phyloP scores from a whole-genome alignment of 1,140 invertebrate genomes.

The Calliphora vicina region DNA sequence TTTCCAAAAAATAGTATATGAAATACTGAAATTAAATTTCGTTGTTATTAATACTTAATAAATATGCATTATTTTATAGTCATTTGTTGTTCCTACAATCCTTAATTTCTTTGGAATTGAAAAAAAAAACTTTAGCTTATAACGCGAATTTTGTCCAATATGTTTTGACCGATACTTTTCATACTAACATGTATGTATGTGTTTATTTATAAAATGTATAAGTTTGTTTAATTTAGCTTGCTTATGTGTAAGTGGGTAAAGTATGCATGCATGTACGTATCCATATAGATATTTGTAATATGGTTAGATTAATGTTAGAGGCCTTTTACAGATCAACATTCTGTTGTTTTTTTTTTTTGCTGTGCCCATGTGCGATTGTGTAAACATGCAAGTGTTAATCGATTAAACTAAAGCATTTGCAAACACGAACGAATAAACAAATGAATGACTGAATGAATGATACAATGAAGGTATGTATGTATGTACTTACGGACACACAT shows the following conservation, averaged over 20 bases:
- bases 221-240: too few relatives aligned
- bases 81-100: too few relatives aligned
- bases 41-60: too few relatives aligned
- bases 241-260: too few relatives aligned
- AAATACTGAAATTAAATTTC: too few relatives aligned
- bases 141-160: not conserved
- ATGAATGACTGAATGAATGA: not conserved
- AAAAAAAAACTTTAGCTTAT: too few relatives aligned
- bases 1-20: too few relatives aligned
- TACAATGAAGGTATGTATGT: not conserved
- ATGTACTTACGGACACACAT: not conserved
- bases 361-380: not conserved
- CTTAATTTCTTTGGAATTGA: too few relatives aligned
- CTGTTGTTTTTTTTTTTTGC: not conserved
- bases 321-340: not conserved
- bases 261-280: not conserved
- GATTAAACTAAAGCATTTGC: conserved; percentile 34
- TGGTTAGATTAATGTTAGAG: conserved; percentile 20
- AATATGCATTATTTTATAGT: too few relatives aligned
- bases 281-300: not conserved
- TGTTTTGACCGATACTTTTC: too few relatives aligned
- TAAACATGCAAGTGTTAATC: conserved; percentile 35
- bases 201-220: too few relatives aligned
- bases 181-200: too few relatives aligned
- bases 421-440: conserved; percentile 27